phyloP scores from a whole-genome alignment of 2,888 invertebrate species.

The Spilarctia lutea region DNA sequence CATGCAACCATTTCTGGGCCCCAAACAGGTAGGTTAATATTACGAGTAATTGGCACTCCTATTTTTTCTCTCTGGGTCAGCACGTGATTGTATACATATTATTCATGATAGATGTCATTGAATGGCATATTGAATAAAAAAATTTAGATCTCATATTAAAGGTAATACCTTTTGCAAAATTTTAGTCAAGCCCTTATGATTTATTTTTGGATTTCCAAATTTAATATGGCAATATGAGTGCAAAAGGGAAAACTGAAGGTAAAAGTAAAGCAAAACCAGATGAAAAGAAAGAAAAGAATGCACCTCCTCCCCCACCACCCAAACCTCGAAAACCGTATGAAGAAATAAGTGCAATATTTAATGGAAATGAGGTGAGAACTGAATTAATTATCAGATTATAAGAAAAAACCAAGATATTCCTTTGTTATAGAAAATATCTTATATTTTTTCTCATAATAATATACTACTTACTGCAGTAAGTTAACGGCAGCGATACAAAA shows the following conservation, averaged over 20 bases:
- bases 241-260: constrained; percentile 8
- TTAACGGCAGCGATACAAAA: background rate
- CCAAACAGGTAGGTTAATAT: too few relatives aligned
- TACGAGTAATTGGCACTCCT: too few relatives aligned
- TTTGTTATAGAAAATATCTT: background rate
- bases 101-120: background rate
- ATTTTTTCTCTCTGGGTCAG: background rate
- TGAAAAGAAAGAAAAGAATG: background rate
- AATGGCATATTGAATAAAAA: background rate
- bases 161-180: constrained; percentile 4
- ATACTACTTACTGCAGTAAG: too few relatives aligned
- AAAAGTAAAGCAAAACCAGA: background rate
- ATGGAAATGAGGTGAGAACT: constrained; percentile 85
- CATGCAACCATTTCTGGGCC: too few relatives aligned
- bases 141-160: background rate
- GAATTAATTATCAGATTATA: too few relatives aligned
- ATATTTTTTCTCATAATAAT: background rate
- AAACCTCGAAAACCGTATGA: constrained; percentile 79
- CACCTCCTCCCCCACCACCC: background rate
- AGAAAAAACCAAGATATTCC: too few relatives aligned
- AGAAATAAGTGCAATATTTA: constrained; percentile 89
- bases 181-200: constrained; percentile 7
- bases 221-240: constrained; percentile 19
- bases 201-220: constrained; percentile 1
- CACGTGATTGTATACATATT: background rate